Percentiles rank a stretch among this genome's conserved stretches.
Conservation (phyloP, 2,888 invertebrate species). For the Mesoligia furuncula region DNA sequence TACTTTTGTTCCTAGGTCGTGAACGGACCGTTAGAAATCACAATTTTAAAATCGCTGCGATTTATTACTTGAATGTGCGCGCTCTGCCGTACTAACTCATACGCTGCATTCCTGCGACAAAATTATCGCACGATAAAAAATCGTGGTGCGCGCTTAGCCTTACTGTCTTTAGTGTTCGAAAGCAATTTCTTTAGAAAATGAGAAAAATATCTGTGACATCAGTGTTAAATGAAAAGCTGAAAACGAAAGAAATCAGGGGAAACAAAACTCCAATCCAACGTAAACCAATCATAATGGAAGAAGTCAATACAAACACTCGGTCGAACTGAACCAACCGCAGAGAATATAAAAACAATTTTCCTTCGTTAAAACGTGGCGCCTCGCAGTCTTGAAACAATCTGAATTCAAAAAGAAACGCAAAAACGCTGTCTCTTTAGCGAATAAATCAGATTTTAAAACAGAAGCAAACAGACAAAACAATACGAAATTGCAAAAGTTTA, state of each 20-base stretch:
- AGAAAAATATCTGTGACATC: not conserved
- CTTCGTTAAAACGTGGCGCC: slow-evolving; percentile 23
- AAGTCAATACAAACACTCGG: slow-evolving; percentile 11
- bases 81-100: too few relatives aligned
- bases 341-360: slow-evolving; percentile 26
- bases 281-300: slow-evolving; percentile 7
- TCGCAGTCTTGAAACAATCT: slow-evolving; percentile 37
- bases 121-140: too few relatives aligned
- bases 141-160: too few relatives aligned
- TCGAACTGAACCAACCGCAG: not conserved
- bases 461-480: slow-evolving; percentile 68
- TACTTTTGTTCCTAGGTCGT: too few relatives aligned
- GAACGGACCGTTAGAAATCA: too few relatives aligned
- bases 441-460: slow-evolving; percentile 63
- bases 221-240: too few relatives aligned
- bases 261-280: not conserved
- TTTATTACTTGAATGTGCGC: too few relatives aligned
- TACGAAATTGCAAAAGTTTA: slow-evolving; percentile 73
- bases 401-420: slow-evolving; percentile 42
- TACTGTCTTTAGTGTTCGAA: not conserved
- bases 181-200: not conserved
- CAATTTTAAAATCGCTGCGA: too few relatives aligned
- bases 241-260: slow-evolving; percentile 5
- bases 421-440: slow-evolving; percentile 19
- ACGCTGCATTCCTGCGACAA: too few relatives aligned